A percentile compares a stretch with the other conserved stretches of the same genome.
phyloP scores from a whole-genome alignment of 2,113 vertebrate genomes.

The Scopus umbretta region DNA sequence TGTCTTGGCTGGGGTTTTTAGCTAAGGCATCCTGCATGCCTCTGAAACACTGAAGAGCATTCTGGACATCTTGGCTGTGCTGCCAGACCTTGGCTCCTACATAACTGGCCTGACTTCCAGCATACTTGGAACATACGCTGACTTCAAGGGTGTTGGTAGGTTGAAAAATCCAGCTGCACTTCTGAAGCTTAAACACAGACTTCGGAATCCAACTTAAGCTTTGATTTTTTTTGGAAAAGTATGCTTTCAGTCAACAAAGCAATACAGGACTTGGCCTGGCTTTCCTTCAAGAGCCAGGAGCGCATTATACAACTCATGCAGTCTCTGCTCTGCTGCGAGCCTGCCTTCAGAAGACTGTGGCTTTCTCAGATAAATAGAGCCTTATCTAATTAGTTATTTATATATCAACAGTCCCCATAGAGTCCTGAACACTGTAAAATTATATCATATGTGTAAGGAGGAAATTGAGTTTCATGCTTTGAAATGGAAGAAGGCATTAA shows the following conservation, averaged over 20 bases:
- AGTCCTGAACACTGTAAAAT: constrained; percentile 5
- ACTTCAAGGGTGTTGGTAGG: background rate
- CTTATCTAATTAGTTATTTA: constrained; percentile 48
- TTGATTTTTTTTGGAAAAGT: constrained; percentile 32
- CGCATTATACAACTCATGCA: background rate
- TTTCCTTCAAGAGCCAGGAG: constrained; percentile 14
- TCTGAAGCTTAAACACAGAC: constrained; percentile 10
- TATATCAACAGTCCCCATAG: background rate
- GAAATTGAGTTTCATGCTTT: constrained; percentile 1
- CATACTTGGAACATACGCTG: background rate
- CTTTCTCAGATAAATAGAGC: background rate
- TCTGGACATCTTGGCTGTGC: background rate
- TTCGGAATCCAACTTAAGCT: background rate
- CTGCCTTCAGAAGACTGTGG: background rate
- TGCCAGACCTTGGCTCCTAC: constrained; percentile 20
- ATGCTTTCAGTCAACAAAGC: constrained; percentile 15
- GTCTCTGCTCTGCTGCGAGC: background rate
- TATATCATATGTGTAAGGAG: background rate
- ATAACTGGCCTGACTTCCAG: constrained; percentile 5
- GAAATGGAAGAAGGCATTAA: background rate
- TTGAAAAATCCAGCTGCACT: constrained; percentile 40
- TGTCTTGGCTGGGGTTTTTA: background rate
- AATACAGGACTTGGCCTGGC: background rate
- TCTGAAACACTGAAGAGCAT: constrained; percentile 31
- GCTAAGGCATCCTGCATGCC: background rate